These are phyloP conservation scores for Rhyzopertha dominica DNA, from an alignment of 1,140 invertebrate genomes.

Conservation along the genomic window DNA sequence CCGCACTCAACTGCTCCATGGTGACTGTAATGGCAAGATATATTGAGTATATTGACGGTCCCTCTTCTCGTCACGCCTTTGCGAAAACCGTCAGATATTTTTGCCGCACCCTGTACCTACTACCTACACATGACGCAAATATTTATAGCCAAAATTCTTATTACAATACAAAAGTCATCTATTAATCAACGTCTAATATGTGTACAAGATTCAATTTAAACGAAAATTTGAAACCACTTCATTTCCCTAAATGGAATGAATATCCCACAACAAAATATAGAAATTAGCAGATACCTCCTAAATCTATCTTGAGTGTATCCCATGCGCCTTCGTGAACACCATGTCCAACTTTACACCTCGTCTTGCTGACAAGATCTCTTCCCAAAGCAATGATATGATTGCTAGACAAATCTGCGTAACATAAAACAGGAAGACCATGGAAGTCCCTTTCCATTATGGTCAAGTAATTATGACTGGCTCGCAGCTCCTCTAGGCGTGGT, in stretches of 20 bases:
- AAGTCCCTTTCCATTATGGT: conserved; percentile 69
- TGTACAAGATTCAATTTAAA: too few relatives aligned
- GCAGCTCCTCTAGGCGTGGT: conserved; percentile 66
- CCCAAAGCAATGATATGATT: conserved; percentile 68
- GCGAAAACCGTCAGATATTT: too few relatives aligned
- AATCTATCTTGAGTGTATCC: conserved; percentile 68
- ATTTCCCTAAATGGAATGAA: background rate
- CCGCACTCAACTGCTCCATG: too few relatives aligned
- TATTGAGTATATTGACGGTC: too few relatives aligned
- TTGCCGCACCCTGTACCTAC: too few relatives aligned
- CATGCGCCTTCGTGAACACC: conserved; percentile 54
- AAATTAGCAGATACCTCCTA: conserved; percentile 57
- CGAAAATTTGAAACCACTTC: conserved; percentile 3
- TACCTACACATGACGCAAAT: too few relatives aligned
- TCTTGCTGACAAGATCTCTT: conserved; percentile 69
- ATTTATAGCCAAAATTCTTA: too few relatives aligned
- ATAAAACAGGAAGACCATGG: conserved; percentile 70
- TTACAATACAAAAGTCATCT: too few relatives aligned
- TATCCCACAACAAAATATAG: conserved; percentile 21
- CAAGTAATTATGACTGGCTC: conserved; percentile 68
- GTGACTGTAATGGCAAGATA: too few relatives aligned
- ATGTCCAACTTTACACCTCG: conserved; percentile 64
- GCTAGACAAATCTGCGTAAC: conserved; percentile 68
- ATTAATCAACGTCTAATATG: too few relatives aligned
- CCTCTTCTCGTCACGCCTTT: too few relatives aligned